Conservation (phyloP, 2,797 vertebrate species). For the Pangasius mekongensis region DNA sequence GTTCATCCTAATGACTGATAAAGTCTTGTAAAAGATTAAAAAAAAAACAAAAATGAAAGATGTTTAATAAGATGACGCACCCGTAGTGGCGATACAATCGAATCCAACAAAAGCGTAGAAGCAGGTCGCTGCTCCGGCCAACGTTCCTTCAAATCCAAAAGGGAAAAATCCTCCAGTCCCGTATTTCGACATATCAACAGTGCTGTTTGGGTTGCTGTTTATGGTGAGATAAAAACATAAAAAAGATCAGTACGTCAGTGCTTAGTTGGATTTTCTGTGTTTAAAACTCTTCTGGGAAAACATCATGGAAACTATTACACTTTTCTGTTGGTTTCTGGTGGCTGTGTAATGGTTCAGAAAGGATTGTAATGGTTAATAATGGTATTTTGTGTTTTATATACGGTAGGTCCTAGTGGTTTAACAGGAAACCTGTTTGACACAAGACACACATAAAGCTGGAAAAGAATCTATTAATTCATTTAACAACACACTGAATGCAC, state of each 20-base stretch:
- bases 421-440: background rate
- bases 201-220: constrained; percentile 39
- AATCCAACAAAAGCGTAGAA: constrained; percentile 92
- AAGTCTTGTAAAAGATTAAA: background rate
- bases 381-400: background rate
- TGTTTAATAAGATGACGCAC: constrained; percentile 60
- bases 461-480: background rate
- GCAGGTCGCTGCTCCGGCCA: constrained; percentile 87
- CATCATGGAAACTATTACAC: background rate
- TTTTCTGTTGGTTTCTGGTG: background rate
- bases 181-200: constrained; percentile 1
- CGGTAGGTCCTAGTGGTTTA: background rate
- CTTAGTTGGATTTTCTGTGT: background rate
- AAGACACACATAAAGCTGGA: background rate
- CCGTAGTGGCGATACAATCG: constrained; percentile 87
- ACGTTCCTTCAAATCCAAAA: constrained; percentile 82
- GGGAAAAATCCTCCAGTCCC: constrained; percentile 80
- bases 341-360: background rate
- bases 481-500: background rate
- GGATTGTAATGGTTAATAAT: background rate
- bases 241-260: too few relatives aligned
- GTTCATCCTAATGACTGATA: background rate
- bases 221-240: background rate
- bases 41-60: background rate
- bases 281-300: background rate